phyloP scores from a whole-genome alignment of 2,113 vertebrate species.

The Spilogale gracilis region DNA sequence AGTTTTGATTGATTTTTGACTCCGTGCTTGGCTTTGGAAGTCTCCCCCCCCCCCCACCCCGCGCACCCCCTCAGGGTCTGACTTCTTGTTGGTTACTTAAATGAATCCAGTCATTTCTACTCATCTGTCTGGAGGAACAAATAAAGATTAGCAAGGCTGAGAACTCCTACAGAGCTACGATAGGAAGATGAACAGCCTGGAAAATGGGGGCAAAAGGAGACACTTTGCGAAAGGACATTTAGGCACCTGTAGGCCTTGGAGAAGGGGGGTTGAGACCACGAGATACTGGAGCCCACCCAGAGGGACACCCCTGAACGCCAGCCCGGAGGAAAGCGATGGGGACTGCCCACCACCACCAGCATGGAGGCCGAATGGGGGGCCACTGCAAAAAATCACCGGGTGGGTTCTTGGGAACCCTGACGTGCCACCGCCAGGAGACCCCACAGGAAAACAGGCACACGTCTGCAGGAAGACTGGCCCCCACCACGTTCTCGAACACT shows the following conservation, averaged over 20 bases:
- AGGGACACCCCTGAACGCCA: background rate
- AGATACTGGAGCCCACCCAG: background rate
- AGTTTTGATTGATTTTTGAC: constrained; percentile 39
- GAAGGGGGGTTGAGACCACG: background rate
- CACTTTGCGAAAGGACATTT: background rate
- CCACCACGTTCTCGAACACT: fast-evolving
- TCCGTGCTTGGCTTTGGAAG: background rate
- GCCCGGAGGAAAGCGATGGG: background rate
- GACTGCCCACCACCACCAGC: fast-evolving
- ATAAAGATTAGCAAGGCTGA: background rate
- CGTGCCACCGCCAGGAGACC: fast-evolving
- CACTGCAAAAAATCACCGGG: fast-evolving
- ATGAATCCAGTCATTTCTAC: background rate
- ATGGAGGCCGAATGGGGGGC: fast-evolving
- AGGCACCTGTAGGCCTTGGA: fast-evolving
- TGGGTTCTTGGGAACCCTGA: background rate
- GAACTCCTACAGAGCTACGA: too few species aligned
- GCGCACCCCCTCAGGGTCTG: background rate
- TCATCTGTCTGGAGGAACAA: background rate
- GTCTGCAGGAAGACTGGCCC: background rate
- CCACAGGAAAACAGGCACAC: fast-evolving
- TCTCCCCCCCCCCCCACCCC: background rate
- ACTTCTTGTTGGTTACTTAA: background rate
- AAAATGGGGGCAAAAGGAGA: too few species aligned
- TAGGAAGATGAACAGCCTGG: fast-evolving